Evolutionary conservation across 2,888 invertebrate species (phyloP), one percentile per base, ranked within the genome.

Genomic region (Himalopsyche japonica): DNA sequence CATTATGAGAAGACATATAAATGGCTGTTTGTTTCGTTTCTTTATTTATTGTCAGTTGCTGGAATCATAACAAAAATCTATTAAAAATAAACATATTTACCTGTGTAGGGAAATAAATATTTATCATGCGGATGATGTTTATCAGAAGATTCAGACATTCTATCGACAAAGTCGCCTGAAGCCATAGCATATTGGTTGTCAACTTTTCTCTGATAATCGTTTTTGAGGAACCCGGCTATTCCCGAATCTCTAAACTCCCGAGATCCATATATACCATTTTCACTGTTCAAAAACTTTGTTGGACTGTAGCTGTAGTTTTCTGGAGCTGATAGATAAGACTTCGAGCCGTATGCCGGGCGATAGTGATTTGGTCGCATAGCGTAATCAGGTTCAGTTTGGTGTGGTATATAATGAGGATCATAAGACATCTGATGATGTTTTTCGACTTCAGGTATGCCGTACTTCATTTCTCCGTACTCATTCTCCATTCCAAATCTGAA

Each of bases 51-150:
- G n/a, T n/a, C n/a, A n/a, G n/a, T n/a, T n/a, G n/a, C n/a, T n/a
- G n/a, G n/a, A n/a, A n/a, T n/a, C n/a, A n/a, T n/a, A n/a, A n/a
- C n/a, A n/a, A n/a, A n/a, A n/a, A n/a, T n/a, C n/a, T n/a, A n/a
- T n/a, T n/a, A n/a, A n/a, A n/a, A n/a, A n/a, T n/a, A n/a, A n/a
- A n/a, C n/a, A n/a, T n/a, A 24, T 32, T 70, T 30, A 92, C 95
- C 95, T 88, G 96, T 97, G 89, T 97, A 97, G 0, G 97, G 97
- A 88, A 97, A 97, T 86, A 95, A 92, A 90, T 97, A 97, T 92
- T 96, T 96, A 88, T 97, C 97, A 84, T 94, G 94, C 15, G 94
- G 89, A 87, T 94, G 94, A 88, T 95, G 95, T 88, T 95, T 95
- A 79, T 95, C 95, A 0, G 95, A 95, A 0, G 94, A 93, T 88